These are phyloP conservation scores for Atherinomorus stipes DNA, from an alignment of 2,113 vertebrate species.

Conservation along the genomic window DNA sequence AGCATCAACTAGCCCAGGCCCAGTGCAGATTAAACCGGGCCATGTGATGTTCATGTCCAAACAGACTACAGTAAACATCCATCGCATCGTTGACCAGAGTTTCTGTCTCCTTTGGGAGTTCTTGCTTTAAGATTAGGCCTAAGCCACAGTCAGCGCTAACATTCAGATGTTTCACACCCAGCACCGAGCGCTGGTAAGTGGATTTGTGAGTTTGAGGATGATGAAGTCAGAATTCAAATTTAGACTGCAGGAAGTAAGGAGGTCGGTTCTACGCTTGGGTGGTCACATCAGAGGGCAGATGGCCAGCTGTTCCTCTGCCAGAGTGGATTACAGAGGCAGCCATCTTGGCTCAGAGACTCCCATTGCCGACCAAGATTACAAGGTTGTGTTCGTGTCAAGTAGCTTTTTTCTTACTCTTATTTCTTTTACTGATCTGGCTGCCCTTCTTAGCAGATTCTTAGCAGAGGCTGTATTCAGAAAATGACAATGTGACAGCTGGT, in stretches of 20 bases:
- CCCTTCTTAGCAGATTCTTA: no score
- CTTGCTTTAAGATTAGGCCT: not conserved
- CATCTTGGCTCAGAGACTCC: slow-evolving; percentile 17
- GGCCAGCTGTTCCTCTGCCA: slow-evolving; percentile 41
- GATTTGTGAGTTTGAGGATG: not conserved
- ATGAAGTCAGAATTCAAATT: slow-evolving; percentile 3
- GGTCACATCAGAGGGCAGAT: slow-evolving; percentile 26
- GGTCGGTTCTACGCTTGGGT: not conserved
- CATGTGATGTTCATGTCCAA: slow-evolving; percentile 19
- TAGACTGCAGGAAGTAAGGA: not conserved
- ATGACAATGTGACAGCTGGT: no score
- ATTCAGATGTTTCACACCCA: not conserved
- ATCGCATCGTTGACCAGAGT: not conserved
- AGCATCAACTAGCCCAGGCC: slow-evolving; percentile 6
- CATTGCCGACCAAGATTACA: slow-evolving; percentile 37
- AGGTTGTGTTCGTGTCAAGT: slow-evolving; percentile 15
- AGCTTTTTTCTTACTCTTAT: slow-evolving; percentile 5
- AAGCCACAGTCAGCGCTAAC: not conserved
- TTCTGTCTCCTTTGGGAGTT: not conserved
- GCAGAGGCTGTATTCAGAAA: no score
- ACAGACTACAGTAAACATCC: not conserved
- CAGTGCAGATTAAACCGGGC: slow-evolving; percentile 51
- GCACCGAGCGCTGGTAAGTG: not conserved
- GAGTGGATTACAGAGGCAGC: slow-evolving; percentile 56
- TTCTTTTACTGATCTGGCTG: no score